phyloP scores from a whole-genome alignment of 1,140 invertebrate genomes.

The Chironomus tepperi region DNA sequence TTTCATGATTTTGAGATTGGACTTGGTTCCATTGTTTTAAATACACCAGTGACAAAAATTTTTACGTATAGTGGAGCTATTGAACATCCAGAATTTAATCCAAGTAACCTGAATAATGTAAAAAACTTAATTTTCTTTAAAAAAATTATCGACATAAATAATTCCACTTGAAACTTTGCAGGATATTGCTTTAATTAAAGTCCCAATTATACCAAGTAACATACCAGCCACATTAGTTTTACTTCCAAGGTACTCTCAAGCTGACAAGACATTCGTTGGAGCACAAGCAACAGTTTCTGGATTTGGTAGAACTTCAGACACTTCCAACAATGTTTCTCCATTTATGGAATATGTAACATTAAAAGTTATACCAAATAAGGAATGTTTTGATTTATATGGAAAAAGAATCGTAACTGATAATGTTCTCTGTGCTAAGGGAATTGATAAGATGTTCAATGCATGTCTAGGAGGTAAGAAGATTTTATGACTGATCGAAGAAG shows the following conservation, averaged over 20 bases:
- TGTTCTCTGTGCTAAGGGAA: constrained; percentile 17
- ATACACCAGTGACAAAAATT: not conserved
- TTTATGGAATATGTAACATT: not conserved
- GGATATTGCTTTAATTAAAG: constrained; percentile 1
- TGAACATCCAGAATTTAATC: not conserved
- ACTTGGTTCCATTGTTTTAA: not conserved
- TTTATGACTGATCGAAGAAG: not conserved
- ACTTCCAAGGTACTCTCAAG: not conserved
- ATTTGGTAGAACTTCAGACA: not conserved
- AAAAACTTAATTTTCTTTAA: not conserved
- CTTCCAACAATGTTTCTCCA: not conserved
- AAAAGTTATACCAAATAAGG: not conserved
- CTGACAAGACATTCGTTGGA: not conserved
- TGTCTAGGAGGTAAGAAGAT: not conserved
- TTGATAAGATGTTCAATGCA: not conserved
- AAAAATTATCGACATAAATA: not conserved
- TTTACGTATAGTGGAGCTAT: not conserved
- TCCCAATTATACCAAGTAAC: not conserved
- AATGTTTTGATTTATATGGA: not conserved
- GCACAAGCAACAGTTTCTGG: constrained; percentile 1
- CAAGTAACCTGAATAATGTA: constrained; percentile 8
- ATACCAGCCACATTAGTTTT: not conserved
- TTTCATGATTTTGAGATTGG: constrained; percentile 2
- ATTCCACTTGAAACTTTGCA: not conserved
- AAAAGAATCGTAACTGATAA: not conserved